phyloP scores from a whole-genome alignment of 2,797 vertebrate genomes.

The Harpagifer antarcticus region DNA sequence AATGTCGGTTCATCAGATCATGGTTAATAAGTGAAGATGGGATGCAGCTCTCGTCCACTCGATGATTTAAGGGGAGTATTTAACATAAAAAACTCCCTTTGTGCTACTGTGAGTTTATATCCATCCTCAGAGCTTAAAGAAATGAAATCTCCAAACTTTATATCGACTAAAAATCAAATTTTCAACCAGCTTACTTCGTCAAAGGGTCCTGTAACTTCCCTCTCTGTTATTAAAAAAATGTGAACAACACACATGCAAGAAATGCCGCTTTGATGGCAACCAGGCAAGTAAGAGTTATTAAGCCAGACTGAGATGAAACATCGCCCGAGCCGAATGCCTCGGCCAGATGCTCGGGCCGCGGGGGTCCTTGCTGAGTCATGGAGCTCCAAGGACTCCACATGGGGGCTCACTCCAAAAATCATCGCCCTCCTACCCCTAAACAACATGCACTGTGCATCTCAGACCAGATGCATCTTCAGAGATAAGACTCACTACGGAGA shows the following conservation, averaged over 20 bases:
- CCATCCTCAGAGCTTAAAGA: conserved; percentile 25
- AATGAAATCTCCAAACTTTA: neutral
- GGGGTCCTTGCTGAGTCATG: conserved; percentile 78
- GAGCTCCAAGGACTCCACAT: conserved; percentile 70
- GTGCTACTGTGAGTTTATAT: conserved; percentile 32
- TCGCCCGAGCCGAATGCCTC: conserved; percentile 48
- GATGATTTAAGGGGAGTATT: conserved; percentile 2
- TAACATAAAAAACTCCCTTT: conserved; percentile 1
- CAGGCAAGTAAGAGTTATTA: conserved; percentile 51
- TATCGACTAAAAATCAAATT: conserved; percentile 32
- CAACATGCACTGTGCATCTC: conserved; percentile 39
- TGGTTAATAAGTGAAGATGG: conserved; percentile 7
- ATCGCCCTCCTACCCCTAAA: conserved; percentile 19
- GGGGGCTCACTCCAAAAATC: conserved; percentile 46
- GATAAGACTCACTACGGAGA: conserved; percentile 63
- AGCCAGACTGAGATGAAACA: conserved; percentile 63
- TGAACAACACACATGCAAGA: conserved; percentile 25
- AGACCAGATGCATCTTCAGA: conserved; percentile 63
- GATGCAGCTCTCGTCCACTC: neutral
- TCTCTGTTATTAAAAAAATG: conserved; percentile 37
- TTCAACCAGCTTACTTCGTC: conserved; percentile 24
- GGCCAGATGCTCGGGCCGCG: conserved; percentile 79
- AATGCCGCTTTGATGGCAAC: conserved; percentile 52
- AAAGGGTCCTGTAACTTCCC: conserved; percentile 20
- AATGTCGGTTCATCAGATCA: neutral